phyloP scores from a whole-genome alignment of 2,113 vertebrate genomes.

The Notothenia rossii region DNA sequence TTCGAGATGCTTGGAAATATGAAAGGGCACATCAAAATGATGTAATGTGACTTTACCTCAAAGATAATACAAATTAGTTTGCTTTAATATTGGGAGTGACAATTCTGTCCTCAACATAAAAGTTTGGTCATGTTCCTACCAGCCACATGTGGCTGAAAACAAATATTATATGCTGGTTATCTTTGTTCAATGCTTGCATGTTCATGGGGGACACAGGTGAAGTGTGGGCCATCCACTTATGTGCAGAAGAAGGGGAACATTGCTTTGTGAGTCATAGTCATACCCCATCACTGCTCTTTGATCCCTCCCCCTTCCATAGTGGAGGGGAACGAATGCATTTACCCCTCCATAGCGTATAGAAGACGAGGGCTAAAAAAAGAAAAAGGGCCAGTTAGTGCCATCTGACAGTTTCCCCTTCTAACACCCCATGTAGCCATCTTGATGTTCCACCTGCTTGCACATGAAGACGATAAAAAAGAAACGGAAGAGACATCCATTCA shows the following conservation, averaged over 20 bases:
- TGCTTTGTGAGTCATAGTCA: constrained; percentile 21
- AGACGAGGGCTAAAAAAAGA: constrained; percentile 16
- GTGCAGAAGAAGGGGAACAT: neutral
- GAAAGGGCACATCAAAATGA: no score
- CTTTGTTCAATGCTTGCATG: neutral
- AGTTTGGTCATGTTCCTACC: no score
- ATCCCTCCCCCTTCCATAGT: neutral
- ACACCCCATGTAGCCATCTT: constrained; percentile 6
- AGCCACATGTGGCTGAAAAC: neutral
- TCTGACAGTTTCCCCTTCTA: constrained; percentile 23
- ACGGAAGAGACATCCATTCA: constrained; percentile 49
- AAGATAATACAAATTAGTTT: no score
- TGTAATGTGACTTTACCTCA: no score
- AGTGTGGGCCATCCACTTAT: neutral
- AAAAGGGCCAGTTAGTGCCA: constrained; percentile 6
- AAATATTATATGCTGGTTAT: no score
- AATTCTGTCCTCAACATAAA: no score
- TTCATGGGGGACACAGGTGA: neutral
- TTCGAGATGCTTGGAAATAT: no score
- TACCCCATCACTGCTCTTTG: constrained; percentile 27
- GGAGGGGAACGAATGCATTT: neutral
- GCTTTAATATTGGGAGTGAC: no score
- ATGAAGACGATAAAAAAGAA: constrained; percentile 47
- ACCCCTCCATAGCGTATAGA: neutral
- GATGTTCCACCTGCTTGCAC: constrained; percentile 13